Evolutionary conservation across 2,113 vertebrate species (phyloP).

Genomic region (Fukomys damarensis): DNA sequence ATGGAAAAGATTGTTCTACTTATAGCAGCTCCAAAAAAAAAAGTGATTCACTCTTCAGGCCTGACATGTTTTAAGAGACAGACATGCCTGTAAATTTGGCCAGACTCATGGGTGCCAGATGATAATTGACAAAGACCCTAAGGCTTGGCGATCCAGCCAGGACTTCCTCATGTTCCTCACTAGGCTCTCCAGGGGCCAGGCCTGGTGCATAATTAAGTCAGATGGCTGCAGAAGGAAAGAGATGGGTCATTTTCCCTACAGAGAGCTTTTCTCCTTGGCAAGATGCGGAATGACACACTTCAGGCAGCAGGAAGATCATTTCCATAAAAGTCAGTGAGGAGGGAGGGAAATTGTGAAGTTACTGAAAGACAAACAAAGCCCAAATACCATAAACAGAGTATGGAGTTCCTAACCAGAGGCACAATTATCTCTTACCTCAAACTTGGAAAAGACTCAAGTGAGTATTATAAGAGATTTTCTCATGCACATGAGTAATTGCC

Average conservation of each 20-base stretch:
- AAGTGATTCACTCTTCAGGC: conserved; percentile 72
- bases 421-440: conserved; percentile 84
- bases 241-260: conserved; percentile 77
- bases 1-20: conserved; percentile 75
- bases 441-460: conserved; percentile 56
- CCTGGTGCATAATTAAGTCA: conserved; percentile 75
- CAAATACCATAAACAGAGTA: conserved; percentile 76
- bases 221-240: conserved; percentile 76
- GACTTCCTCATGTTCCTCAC: conserved; percentile 82
- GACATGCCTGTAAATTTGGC: conserved; percentile 84
- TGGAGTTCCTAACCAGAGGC: conserved; percentile 75
- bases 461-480: conserved; percentile 80
- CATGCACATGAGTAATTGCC: conserved; percentile 83
- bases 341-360: conserved; percentile 63
- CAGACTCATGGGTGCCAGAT: conserved; percentile 87
- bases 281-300: conserved; percentile 70
- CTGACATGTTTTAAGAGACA: conserved; percentile 83
- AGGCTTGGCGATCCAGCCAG: conserved; percentile 84
- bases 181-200: conserved; percentile 77
- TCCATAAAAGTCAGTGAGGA: conserved; percentile 60
- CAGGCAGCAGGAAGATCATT: conserved; percentile 78
- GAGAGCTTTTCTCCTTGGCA: conserved; percentile 79
- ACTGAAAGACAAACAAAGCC: conserved; percentile 74
- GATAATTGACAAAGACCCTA: conserved; percentile 85
- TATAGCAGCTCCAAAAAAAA: conserved; percentile 69